These are phyloP conservation scores for Tragulus kanchil DNA, from an alignment of 2,113 vertebrate genomes.

Conservation along the genomic window DNA sequence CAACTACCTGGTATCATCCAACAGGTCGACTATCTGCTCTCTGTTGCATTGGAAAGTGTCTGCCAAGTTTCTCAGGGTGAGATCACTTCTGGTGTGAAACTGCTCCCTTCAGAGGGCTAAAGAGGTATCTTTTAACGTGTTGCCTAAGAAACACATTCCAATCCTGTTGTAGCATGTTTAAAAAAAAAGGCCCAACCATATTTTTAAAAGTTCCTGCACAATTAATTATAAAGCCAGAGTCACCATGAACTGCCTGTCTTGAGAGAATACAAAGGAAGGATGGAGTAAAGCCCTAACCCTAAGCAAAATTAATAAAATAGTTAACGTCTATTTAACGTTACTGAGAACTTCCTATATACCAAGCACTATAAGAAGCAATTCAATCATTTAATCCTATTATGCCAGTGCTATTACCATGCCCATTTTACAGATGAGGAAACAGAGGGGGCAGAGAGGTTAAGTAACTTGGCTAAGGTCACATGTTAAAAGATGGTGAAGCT, in stretches of 20 bases:
- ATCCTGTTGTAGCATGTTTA: neutral
- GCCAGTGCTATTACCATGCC: neutral
- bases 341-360: neutral
- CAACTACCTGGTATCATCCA: neutral
- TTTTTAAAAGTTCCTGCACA: neutral
- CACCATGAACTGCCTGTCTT: neutral
- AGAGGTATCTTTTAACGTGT: neutral
- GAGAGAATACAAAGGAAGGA: neutral
- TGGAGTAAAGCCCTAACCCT: neutral
- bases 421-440: neutral
- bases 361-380: neutral
- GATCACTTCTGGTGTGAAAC: neutral
- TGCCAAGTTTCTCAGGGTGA: neutral
- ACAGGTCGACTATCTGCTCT: neutral
- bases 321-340: neutral
- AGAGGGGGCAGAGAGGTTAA: slow-evolving; percentile 13
- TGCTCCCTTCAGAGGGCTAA: neutral
- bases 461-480: neutral
- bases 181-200: neutral
- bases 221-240: slow-evolving; percentile 28
- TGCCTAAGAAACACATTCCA: neutral
- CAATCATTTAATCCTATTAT: neutral
- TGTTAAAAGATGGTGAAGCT: neutral
- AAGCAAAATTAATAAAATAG: neutral
- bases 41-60: neutral